phyloP scores from a whole-genome alignment of 2,888 invertebrate genomes.

The Zygaena filipendulae region DNA sequence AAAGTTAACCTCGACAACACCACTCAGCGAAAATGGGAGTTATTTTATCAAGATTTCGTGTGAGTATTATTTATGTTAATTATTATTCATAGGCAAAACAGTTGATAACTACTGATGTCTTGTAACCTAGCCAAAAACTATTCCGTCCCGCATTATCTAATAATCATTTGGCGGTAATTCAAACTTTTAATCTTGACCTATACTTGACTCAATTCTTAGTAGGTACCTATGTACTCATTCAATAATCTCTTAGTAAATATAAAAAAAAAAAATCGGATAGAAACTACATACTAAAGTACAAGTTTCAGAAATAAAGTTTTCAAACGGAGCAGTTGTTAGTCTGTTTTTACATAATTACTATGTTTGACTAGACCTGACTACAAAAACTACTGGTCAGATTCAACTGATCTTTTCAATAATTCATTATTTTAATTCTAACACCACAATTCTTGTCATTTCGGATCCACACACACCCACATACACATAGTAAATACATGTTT shows the following conservation, averaged over 20 bases:
- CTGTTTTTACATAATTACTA: no score
- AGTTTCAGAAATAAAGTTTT: conserved; percentile 9
- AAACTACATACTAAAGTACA: conserved; percentile 1
- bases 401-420: no score
- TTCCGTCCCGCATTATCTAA: conserved; percentile 35
- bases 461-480: no score
- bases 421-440: no score
- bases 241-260: conserved; percentile 15
- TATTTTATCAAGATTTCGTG: conserved; percentile 75
- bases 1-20: no score
- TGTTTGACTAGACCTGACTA: no score
- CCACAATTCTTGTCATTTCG: no score
- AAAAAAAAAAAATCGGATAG: conserved; percentile 2
- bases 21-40: conserved; percentile 66
- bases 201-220: no score
- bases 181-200: conserved; percentile 44
- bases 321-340: no score
- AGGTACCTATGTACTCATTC: no score
- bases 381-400: no score
- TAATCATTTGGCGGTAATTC: conserved; percentile 51
- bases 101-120: conserved; percentile 24
- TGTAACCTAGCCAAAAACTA: conserved; percentile 52
- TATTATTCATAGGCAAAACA: conserved; percentile 3
- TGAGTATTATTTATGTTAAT: conserved; percentile 45
- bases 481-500: no score